Evolutionary conservation across 2,797 vertebrate genomes (phyloP).

Genomic region (Coregonus ussuriensis): DNA sequence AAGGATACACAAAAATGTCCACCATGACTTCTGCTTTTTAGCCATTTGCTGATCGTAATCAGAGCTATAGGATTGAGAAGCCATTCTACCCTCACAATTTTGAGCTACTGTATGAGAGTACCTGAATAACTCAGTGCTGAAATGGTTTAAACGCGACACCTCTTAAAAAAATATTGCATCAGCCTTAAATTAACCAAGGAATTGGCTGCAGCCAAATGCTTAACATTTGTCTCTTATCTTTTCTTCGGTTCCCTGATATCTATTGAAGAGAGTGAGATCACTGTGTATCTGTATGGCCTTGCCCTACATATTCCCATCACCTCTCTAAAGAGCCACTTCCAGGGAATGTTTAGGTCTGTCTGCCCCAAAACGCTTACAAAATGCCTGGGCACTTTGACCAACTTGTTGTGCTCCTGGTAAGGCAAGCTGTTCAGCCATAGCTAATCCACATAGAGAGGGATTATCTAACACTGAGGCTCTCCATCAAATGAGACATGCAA

Average conservation of each 20-base stretch:
- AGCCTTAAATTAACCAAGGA: no score
- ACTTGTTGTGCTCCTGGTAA: conserved; percentile 51
- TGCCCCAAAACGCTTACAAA: conserved; percentile 38
- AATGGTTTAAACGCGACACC: no score
- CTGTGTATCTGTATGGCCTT: conserved; percentile 27
- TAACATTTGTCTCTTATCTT: not conserved
- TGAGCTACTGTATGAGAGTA: no score
- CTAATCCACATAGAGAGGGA: conserved; percentile 30
- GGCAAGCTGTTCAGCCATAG: conserved; percentile 32
- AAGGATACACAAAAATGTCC: no score
- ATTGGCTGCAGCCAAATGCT: no score
- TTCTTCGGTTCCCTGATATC: not conserved
- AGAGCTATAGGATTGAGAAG: not conserved
- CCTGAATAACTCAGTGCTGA: no score
- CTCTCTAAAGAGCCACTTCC: conserved; percentile 57
- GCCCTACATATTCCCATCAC: conserved; percentile 59
- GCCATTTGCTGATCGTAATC: no score
- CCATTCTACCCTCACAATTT: not conserved
- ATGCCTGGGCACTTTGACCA: conserved; percentile 64
- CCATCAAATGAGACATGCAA: no score
- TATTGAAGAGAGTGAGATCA: conserved; percentile 35
- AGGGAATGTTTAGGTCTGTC: conserved; percentile 62
- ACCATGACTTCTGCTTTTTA: no score
- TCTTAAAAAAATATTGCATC: no score
- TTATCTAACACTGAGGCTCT: conserved; percentile 3